A percentile compares a stretch with the other conserved stretches of the same genome.
Conservation (phyloP, 92 coral and sea anemone genomes). For the Porites cylindrica region DNA sequence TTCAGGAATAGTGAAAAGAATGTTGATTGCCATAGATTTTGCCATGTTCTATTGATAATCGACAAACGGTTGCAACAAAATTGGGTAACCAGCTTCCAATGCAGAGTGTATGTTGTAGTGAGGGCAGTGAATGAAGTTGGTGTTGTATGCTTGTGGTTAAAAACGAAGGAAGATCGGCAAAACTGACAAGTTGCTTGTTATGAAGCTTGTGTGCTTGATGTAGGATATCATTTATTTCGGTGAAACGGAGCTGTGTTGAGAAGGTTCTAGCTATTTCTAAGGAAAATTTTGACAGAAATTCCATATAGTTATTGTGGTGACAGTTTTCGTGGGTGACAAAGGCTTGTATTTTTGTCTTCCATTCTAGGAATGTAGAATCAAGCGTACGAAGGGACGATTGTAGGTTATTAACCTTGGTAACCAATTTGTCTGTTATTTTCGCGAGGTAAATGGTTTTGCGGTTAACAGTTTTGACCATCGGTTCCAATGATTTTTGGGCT, state of each 20-base stretch:
- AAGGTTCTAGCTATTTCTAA: constrained; percentile 50
- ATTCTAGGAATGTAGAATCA: not conserved
- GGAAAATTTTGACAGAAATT: constrained; percentile 50
- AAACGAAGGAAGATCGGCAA: constrained; percentile 35
- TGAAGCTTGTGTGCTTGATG: constrained; percentile 29
- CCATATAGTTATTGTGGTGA: constrained; percentile 1
- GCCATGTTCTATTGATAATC: constrained; percentile 44
- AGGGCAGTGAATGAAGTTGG: not conserved
- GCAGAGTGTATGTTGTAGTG: constrained; percentile 25
- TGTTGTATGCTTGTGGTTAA: not conserved
- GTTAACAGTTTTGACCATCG: not conserved
- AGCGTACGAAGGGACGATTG: not conserved
- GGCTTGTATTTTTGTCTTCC: not conserved
- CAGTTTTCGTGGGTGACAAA: not conserved
- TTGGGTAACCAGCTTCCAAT: constrained; percentile 49
- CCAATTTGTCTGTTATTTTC: constrained; percentile 1
- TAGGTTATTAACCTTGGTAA: not conserved
- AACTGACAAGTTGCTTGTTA: constrained; percentile 22
- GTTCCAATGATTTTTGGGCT: not conserved
- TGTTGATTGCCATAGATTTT: constrained; percentile 6
- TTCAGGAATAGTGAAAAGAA: constrained; percentile 48
- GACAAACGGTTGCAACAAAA: constrained; percentile 46
- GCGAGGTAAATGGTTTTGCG: constrained; percentile 8
- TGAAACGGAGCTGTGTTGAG: constrained; percentile 19
- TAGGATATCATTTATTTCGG: constrained; percentile 41